A percentile compares a stretch with the other conserved stretches of the same genome.
Evolutionary conservation across 1,140 invertebrate species (phyloP).

Genomic region (Cryptotermes secundus): DNA sequence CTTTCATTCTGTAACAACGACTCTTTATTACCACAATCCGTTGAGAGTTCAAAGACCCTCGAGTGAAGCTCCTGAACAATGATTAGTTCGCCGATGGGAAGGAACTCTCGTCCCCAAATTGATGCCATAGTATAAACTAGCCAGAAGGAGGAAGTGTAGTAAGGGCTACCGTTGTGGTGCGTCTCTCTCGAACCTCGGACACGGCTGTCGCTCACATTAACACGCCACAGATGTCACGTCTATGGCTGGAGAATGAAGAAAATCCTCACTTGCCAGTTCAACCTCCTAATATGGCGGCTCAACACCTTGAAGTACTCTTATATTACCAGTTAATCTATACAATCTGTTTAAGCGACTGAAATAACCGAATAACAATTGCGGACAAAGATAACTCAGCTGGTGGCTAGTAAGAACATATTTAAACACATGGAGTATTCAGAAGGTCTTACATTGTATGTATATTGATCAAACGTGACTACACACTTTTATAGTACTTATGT

Average conservation of each 20-base stretch:
- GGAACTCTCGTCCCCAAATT: background rate
- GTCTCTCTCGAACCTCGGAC: background rate
- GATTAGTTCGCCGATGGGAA: conserved; percentile 8
- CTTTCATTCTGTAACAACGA: background rate
- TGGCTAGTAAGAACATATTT: background rate
- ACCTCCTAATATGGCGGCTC: background rate
- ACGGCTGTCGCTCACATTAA: conserved; percentile 4
- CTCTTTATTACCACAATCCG: background rate
- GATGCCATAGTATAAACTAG: background rate
- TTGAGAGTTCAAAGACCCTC: conserved; percentile 6
- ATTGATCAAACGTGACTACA: conserved; percentile 12
- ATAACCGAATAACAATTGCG: background rate
- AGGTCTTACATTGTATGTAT: background rate
- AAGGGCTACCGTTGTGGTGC: background rate
- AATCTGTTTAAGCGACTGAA: conserved; percentile 4
- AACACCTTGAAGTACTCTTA: background rate
- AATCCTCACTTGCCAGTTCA: background rate
- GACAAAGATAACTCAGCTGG: background rate
- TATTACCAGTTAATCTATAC: conserved; percentile 13
- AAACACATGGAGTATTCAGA: background rate
- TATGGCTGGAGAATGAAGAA: no score
- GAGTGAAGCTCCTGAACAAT: background rate
- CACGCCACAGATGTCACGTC: background rate
- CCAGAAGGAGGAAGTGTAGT: background rate
- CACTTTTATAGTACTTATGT: background rate